These are phyloP conservation scores for Archaeoteleia sp. DNA, from an alignment of 2,888 invertebrate species.

Conservation along the genomic window DNA sequence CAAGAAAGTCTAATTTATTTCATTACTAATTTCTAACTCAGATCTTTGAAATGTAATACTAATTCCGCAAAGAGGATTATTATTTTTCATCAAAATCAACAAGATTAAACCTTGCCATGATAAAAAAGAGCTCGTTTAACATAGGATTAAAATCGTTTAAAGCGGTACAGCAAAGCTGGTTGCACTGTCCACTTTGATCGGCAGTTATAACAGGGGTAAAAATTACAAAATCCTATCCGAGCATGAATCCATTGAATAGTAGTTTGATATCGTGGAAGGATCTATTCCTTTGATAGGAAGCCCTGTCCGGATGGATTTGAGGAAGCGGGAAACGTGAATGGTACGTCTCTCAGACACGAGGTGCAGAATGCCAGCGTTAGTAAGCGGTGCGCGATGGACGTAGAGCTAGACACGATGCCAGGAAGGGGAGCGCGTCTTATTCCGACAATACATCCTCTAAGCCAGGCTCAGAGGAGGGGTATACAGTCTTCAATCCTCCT, in stretches of 20 bases:
- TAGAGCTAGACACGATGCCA: constrained; percentile 32
- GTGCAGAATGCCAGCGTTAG: constrained; percentile 22
- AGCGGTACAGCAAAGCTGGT: constrained; percentile 11
- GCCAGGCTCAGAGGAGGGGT: constrained; percentile 55
- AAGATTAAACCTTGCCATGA: too few relatives aligned
- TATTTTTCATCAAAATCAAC: too few relatives aligned
- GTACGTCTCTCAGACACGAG: constrained; percentile 16
- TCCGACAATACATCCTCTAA: constrained; percentile 67
- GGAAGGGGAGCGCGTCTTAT: constrained; percentile 60
- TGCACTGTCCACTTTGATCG: constrained; percentile 24
- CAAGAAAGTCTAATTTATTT: too few relatives aligned
- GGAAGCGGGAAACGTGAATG: constrained; percentile 43
- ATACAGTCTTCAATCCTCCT: constrained; percentile 39
- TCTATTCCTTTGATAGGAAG: constrained; percentile 59
- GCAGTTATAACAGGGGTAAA: constrained; percentile 43
- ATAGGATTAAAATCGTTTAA: constrained; percentile 23
- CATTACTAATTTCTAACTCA: too few relatives aligned
- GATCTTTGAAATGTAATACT: too few relatives aligned
- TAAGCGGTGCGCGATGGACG: constrained; percentile 31
- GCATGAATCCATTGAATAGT: constrained; percentile 63
- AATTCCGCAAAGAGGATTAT: too few relatives aligned
- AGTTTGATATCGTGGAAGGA: constrained; percentile 65
- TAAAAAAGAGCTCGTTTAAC: constrained; percentile 11
- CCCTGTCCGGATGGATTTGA: constrained; percentile 43
- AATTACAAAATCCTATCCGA: constrained; percentile 66